Conservation (phyloP, 2,113 vertebrate species). For the Propithecus coquereli region DNA sequence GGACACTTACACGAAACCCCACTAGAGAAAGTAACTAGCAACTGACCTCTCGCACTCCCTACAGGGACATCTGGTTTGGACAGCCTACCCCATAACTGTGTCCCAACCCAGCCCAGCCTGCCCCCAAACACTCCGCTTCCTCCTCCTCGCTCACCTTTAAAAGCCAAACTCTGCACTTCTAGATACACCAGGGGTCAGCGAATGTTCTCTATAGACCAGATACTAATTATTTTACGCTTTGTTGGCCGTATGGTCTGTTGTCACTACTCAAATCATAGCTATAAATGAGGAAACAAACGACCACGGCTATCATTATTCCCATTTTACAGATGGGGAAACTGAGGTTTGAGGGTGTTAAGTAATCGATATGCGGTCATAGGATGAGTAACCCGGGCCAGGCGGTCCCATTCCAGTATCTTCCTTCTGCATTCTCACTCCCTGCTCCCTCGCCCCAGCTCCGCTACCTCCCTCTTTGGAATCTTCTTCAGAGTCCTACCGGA, state of each 20-base stretch:
- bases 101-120: neutral
- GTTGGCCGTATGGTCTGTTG: fast-evolving
- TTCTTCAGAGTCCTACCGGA: neutral
- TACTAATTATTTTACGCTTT: neutral
- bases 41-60: fast-evolving
- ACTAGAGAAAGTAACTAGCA: neutral
- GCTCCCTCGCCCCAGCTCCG: neutral
- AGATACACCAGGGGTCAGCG: neutral
- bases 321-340: neutral
- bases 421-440: too few relatives aligned
- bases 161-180: neutral
- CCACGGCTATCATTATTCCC: neutral
- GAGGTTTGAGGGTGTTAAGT: neutral
- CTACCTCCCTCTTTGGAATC: neutral
- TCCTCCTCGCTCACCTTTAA: neutral
- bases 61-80: neutral
- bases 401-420: neutral
- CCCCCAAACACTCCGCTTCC: neutral
- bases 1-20: neutral
- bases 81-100: too few relatives aligned
- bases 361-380: too few relatives aligned
- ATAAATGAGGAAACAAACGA: fast-evolving
- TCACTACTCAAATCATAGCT: neutral
- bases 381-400: neutral
- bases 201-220: neutral